A percentile compares a stretch with the other conserved stretches of the same genome.
Evolutionary conservation across 2,797 vertebrate genomes (phyloP).

Genomic region (Bradypodion ventrale): DNA sequence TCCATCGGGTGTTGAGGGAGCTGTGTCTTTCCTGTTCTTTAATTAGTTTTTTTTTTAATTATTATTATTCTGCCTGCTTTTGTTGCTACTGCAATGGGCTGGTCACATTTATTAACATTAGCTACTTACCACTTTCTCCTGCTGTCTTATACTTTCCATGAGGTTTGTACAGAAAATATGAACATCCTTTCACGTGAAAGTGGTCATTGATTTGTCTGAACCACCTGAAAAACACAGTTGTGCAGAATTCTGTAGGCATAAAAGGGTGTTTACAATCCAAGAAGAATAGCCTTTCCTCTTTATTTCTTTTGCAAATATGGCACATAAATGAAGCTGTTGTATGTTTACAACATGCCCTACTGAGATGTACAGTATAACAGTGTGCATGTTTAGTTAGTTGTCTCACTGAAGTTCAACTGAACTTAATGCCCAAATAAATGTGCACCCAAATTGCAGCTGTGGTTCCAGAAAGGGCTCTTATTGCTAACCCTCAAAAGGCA

Average conservation of each 20-base stretch:
- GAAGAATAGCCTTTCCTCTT: background rate
- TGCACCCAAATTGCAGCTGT: background rate
- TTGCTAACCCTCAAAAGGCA: no score
- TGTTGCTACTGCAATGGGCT: background rate
- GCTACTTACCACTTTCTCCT: constrained; percentile 91
- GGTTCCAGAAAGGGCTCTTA: no score
- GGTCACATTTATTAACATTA: constrained; percentile 13
- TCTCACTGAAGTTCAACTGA: background rate
- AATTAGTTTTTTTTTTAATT: background rate
- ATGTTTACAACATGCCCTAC: background rate
- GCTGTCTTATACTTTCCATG: constrained; percentile 98
- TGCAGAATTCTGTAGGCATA: constrained; percentile 31
- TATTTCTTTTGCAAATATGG: background rate
- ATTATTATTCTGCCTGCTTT: constrained; percentile 26
- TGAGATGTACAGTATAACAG: background rate
- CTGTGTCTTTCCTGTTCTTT: background rate
- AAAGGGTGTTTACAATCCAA: background rate
- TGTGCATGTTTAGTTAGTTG: background rate
- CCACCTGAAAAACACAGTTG: constrained; percentile 84
- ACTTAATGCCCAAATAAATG: background rate
- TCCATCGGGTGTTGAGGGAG: no score
- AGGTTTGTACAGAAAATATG: constrained; percentile 97
- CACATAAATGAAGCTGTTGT: background rate
- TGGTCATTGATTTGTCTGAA: constrained; percentile 98
- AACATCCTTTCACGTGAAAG: constrained; percentile 93